Percentiles rank a stretch among this genome's conserved stretches.
Conservation (phyloP, 2,113 vertebrate genomes). For the Spea multiplicata region DNA sequence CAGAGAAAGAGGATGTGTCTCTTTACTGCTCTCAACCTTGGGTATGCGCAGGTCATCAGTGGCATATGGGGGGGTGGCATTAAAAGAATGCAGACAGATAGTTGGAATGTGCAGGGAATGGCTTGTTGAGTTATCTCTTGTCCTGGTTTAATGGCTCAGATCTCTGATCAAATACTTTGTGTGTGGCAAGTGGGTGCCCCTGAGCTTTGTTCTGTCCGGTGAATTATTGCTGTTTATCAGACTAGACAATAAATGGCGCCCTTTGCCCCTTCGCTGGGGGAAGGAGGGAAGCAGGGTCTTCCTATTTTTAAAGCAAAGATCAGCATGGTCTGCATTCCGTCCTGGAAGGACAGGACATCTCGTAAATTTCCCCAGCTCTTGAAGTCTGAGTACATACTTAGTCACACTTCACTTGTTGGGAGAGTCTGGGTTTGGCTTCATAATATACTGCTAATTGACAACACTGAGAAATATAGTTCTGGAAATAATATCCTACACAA, state of each 20-base stretch:
- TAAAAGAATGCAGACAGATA: background rate
- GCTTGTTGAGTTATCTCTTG: background rate
- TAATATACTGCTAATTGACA: constrained; percentile 40
- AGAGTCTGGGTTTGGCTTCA: background rate
- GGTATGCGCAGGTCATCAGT: background rate
- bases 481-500: too few relatives aligned
- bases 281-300: constrained; percentile 21
- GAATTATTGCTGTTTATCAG: constrained; percentile 2
- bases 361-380: constrained; percentile 37
- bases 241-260: background rate
- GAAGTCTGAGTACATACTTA: constrained; percentile 36
- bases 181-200: background rate
- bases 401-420: constrained; percentile 30
- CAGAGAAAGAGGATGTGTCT: too few relatives aligned
- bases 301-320: constrained; percentile 13
- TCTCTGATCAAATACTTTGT: background rate
- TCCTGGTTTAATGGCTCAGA: background rate
- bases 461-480: background rate
- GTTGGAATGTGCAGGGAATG: constrained; percentile 2
- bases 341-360: constrained; percentile 6
- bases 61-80: constrained; percentile 8
- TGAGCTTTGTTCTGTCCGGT: constrained; percentile 27
- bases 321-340: background rate
- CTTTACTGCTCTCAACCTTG: too few relatives aligned
- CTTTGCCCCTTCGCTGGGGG: constrained; percentile 9